Evolutionary conservation across 2,888 invertebrate species (phyloP).

Genomic region (Campaea margaritaria): DNA sequence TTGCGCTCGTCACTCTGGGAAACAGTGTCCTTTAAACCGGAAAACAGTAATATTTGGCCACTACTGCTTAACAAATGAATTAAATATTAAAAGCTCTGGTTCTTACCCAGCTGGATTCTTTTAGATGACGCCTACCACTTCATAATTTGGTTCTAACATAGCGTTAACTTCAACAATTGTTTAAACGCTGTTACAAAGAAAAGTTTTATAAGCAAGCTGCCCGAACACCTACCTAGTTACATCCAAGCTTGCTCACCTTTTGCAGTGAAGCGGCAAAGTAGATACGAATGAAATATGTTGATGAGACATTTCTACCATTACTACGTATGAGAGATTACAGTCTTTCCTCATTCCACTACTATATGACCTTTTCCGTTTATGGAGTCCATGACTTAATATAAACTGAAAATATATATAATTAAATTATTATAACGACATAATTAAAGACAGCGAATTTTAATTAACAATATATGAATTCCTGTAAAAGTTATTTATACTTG

Average conservation of each 20-base stretch:
- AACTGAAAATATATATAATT: background rate
- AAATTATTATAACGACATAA: background rate
- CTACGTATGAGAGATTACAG: constrained; percentile 3
- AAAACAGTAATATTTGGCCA: background rate
- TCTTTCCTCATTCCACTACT: constrained; percentile 18
- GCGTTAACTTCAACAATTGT: background rate
- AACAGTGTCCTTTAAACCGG: too few species aligned
- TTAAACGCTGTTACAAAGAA: background rate
- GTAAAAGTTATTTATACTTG: too few species aligned
- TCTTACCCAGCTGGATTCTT: too few species aligned
- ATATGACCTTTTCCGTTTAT: constrained; percentile 1
- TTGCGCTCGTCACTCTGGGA: too few species aligned
- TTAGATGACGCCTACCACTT: too few species aligned
- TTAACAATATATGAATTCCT: too few species aligned
- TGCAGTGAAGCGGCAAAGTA: constrained; percentile 7
- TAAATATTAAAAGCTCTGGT: too few species aligned
- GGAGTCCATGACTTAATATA: background rate
- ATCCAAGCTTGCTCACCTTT: constrained; percentile 25
- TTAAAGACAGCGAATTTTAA: background rate
- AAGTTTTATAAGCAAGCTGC: background rate
- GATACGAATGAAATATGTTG: constrained; percentile 6
- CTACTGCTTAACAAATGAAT: too few species aligned
- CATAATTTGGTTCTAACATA: background rate
- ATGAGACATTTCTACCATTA: constrained; percentile 16
- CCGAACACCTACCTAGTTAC: constrained; percentile 5